phyloP scores from a whole-genome alignment of 2,888 invertebrate species.

The Bedellia somnulentella region DNA sequence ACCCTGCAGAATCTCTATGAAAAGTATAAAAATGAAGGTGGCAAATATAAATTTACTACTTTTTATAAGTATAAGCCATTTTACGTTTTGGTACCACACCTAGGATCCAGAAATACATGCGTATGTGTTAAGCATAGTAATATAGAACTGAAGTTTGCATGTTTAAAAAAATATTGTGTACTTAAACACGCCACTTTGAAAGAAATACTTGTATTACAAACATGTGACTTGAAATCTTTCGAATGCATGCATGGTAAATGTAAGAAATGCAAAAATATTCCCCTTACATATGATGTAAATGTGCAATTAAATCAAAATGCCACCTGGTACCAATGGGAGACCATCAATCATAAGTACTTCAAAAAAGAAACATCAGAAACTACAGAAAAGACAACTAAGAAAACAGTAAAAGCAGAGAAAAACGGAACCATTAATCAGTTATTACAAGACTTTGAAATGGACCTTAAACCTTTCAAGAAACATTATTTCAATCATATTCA shows the following conservation, averaged over 20 bases:
- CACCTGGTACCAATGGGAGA: slow-evolving; percentile 1
- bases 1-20: slow-evolving; percentile 1
- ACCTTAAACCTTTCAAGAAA: background rate
- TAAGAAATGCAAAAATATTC: background rate
- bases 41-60: slow-evolving; percentile 1
- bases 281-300: background rate
- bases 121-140: background rate
- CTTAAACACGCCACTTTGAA: no score
- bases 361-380: background rate
- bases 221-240: slow-evolving; percentile 1
- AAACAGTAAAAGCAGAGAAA: background rate
- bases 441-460: slow-evolving; percentile 1
- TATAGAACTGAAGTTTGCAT: background rate
- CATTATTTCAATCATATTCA: slow-evolving; percentile 2
- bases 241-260: background rate
- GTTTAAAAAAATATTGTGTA: background rate
- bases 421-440: slow-evolving; percentile 1
- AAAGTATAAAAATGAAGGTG: slow-evolving; percentile 1
- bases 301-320: background rate
- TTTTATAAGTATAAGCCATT: slow-evolving; percentile 2
- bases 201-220: no score
- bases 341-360: background rate
- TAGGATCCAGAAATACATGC: slow-evolving; percentile 1
- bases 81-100: slow-evolving; percentile 1
- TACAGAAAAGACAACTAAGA: slow-evolving; percentile 1